A percentile compares a stretch with the other conserved stretches of the same genome.
Evolutionary conservation across 2,113 vertebrate genomes (phyloP).

Genomic region (Seriola rivoliana): DNA sequence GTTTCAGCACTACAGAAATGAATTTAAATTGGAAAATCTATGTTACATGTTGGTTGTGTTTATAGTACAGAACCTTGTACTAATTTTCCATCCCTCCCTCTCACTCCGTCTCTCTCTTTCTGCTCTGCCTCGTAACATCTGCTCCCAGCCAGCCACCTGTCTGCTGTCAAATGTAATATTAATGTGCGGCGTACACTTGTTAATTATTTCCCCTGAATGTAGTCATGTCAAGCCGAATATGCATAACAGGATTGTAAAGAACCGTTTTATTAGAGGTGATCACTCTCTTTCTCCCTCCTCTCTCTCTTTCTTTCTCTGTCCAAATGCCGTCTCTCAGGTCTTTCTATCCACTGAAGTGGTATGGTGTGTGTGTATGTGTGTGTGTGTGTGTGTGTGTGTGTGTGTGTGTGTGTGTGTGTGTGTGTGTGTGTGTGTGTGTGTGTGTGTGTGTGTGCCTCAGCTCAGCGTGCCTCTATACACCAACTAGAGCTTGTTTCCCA

Average conservation of each 20-base stretch:
- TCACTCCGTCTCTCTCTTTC: constrained; percentile 27
- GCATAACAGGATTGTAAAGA: constrained; percentile 74
- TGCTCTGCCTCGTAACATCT: constrained; percentile 74
- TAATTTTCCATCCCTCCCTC: constrained; percentile 38
- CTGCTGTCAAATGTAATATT: constrained; percentile 79
- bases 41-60: constrained; percentile 7
- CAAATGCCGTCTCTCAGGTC: constrained; percentile 72
- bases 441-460: constrained; percentile 29
- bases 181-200: constrained; percentile 77
- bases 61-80: constrained; percentile 6
- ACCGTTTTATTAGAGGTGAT: constrained; percentile 76
- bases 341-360: constrained; percentile 69
- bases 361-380: constrained; percentile 52
- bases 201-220: constrained; percentile 80
- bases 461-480: constrained; percentile 73
- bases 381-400: constrained; percentile 21
- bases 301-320: constrained; percentile 29
- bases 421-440: constrained; percentile 31
- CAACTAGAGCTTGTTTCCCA: constrained; percentile 74
- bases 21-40: constrained; percentile 12
- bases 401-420: constrained; percentile 45
- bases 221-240: constrained; percentile 73
- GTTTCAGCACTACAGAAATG: neutral
- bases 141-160: constrained; percentile 80
- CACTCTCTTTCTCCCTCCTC: constrained; percentile 64